phyloP scores from a whole-genome alignment of 64 coral and sea anemone species.

The Dendrophyllia cribrosa region DNA sequence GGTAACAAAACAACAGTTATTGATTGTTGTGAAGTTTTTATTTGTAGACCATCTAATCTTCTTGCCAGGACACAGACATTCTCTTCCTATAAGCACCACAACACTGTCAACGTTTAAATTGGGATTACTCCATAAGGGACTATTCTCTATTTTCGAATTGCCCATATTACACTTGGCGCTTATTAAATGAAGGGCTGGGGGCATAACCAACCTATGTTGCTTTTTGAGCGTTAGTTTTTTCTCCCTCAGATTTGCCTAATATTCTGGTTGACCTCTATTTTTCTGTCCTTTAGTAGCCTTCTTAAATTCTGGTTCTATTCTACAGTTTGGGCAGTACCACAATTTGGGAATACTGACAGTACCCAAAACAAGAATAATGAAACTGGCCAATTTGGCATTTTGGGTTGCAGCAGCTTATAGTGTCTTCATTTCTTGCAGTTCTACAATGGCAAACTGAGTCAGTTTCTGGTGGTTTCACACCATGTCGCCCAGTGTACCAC shows the following conservation, averaged over 20 bases:
- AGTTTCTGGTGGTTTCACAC: not conserved
- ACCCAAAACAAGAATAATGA: slow-evolving; percentile 33
- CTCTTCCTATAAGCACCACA: too few relatives aligned
- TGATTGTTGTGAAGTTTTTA: not conserved
- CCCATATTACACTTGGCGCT: too few relatives aligned
- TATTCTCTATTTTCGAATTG: too few relatives aligned
- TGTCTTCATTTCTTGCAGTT: not conserved
- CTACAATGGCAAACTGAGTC: slow-evolving; percentile 36
- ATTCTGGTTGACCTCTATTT: too few relatives aligned
- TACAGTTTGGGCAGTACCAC: slow-evolving; percentile 41
- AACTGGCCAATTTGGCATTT: slow-evolving; percentile 14
- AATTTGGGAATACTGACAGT: slow-evolving; percentile 18
- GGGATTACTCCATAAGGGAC: too few relatives aligned
- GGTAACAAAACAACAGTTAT: slow-evolving; percentile 25
- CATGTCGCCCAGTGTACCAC: slow-evolving; percentile 37
- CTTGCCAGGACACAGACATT: too few relatives aligned
- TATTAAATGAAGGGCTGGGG: too few relatives aligned
- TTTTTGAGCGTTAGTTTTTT: too few relatives aligned
- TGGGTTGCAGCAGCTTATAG: slow-evolving; percentile 12
- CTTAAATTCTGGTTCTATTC: slow-evolving; percentile 28
- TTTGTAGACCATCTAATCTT: too few relatives aligned
- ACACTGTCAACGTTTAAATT: slow-evolving; percentile 14
- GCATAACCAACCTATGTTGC: too few relatives aligned
- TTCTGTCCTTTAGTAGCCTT: slow-evolving; percentile 1
- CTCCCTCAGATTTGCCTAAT: too few relatives aligned